Evolutionary conservation across 2,888 invertebrate species (phyloP), one percentile per base, ranked within the genome.

Genomic region (Erebia ligea): DNA sequence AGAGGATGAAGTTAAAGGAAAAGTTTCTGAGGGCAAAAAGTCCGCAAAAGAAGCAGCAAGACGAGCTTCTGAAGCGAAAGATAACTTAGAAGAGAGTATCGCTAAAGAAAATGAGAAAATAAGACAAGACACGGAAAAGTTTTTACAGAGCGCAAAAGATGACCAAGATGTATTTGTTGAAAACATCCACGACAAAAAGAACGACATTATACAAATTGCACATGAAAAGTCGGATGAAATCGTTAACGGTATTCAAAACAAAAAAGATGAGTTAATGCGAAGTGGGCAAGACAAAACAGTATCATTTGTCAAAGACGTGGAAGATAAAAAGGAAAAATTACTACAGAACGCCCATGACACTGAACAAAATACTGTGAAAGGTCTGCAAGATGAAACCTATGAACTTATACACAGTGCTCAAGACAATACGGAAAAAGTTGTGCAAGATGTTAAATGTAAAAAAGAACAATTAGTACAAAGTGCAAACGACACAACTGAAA

Each of bases 1-100:
- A 8, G 92, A 93, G 79, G 86, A 87, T 70, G 91, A 89, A 73
- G 80, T 91, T 0, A 91, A 90, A 78, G 82, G 78, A 13, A 92
- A 91, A 79, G 81, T 88, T 34, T 76, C 84, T 25, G 89, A 92
- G 78, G 84, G 88, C 15, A 88, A 92, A 72, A 87, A 90, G 69
- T 83, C 86, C 2, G 87, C 86, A n/a, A 87, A 87, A 59, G 84
- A 90, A 68, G 76, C 86, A 48, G 59, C 84, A 40, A 85, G 88
- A 52, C 86, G 91, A 75, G 89, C 84, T 8, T 79, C 86, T 0
- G 82, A 84, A 19, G 86, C 87, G 66, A 91, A 88, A 77, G 84
- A 89, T 69, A 85, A 89, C 63, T 76, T 90, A 8, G 82, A 88
- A 79, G 83, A 84, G 50, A 79, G 77, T 45, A 78, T 82, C 15